phyloP scores from a whole-genome alignment of 2,888 invertebrate genomes.

The Tenthredo scrophulariae region DNA sequence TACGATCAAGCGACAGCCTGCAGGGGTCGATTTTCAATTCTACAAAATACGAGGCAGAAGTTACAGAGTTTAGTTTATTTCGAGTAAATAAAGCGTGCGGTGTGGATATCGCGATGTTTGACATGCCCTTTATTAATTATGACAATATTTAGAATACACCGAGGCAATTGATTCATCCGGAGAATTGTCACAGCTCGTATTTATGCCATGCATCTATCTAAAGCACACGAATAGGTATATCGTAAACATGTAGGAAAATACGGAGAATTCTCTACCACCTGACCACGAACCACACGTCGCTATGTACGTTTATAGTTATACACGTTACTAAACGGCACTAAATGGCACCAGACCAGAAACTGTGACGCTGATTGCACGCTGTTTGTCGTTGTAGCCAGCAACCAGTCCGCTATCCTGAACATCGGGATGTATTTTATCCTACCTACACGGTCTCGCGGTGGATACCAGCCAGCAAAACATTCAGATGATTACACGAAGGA shows the following conservation, averaged over 20 bases:
- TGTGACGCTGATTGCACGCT: slow-evolving; percentile 68
- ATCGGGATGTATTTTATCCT: slow-evolving; percentile 24
- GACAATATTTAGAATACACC: slow-evolving; percentile 24
- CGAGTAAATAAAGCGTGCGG: not conserved
- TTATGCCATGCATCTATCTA: not conserved
- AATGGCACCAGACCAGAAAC: slow-evolving; percentile 39
- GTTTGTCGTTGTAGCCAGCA: slow-evolving; percentile 62
- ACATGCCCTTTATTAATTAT: not conserved
- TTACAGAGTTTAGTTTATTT: not conserved
- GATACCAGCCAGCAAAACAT: not conserved
- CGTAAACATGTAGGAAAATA: slow-evolving; percentile 17
- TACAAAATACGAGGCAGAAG: not conserved
- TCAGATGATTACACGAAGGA: slow-evolving; percentile 5
- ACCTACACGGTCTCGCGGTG: slow-evolving; percentile 27
- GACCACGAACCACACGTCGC: slow-evolving; percentile 18
- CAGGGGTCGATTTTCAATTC: not conserved
- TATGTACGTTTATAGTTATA: slow-evolving; percentile 22
- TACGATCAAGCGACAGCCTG: not conserved
- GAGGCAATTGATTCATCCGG: slow-evolving; percentile 13
- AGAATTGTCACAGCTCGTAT: not conserved
- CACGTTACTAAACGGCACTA: slow-evolving; percentile 45
- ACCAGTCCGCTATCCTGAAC: slow-evolving; percentile 38
- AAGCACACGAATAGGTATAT: not conserved
- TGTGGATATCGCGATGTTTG: not conserved
- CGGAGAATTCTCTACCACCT: slow-evolving; percentile 5